These are phyloP conservation scores for Mesorhabditis sp. DNA, from an alignment of 2,888 invertebrate genomes.

Conservation along the genomic window DNA sequence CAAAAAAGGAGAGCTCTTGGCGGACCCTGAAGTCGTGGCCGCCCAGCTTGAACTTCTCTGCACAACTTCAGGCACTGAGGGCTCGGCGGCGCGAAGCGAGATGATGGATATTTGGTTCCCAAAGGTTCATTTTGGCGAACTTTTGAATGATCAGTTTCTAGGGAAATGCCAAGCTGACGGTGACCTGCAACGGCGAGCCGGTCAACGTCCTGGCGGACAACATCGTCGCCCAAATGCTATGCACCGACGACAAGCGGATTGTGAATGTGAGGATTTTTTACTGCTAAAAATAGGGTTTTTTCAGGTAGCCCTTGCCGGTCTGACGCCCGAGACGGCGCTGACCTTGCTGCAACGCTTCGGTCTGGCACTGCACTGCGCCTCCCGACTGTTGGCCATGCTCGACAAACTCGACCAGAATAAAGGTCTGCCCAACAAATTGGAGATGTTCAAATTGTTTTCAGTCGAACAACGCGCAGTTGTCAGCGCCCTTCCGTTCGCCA, in stretches of 20 bases:
- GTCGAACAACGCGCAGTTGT: neutral
- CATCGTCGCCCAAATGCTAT: neutral
- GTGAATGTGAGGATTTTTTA: neutral
- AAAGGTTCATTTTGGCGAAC: neutral
- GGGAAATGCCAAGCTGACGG: neutral
- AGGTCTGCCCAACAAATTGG: neutral
- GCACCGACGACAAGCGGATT: neutral
- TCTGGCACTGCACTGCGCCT: neutral
- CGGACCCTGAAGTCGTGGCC: neutral
- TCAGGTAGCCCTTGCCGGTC: neutral
- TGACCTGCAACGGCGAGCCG: neutral
- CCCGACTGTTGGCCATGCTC: neutral
- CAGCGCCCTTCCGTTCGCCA: neutral
- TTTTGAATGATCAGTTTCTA: neutral
- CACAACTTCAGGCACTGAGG: neutral
- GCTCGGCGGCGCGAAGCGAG: neutral
- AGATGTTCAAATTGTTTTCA: neutral
- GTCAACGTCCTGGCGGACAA: neutral
- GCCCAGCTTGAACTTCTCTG: neutral
- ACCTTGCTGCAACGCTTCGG: constrained; percentile 1
- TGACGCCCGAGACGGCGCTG: neutral
- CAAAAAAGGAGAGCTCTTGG: no score
- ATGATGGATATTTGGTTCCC: neutral
- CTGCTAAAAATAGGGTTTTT: neutral
- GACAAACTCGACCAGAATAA: neutral